Evolutionary conservation across 2,888 invertebrate species (phyloP).

Genomic region (Diachrysia chrysitis): DNA sequence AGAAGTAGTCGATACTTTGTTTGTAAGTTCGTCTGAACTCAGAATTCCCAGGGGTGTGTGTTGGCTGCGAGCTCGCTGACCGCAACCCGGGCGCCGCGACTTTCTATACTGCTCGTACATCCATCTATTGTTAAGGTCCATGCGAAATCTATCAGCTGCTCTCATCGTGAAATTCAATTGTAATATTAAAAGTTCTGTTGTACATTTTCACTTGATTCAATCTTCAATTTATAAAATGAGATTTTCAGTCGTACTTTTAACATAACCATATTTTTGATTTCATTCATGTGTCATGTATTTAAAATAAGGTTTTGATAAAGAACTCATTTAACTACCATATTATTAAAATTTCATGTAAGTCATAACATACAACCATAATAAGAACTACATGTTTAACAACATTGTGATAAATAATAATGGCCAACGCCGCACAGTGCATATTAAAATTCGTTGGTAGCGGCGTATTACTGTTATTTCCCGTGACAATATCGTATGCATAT

Average conservation of each 20-base stretch:
- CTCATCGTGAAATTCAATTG: slow-evolving; percentile 33
- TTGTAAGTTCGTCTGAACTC: slow-evolving; percentile 33
- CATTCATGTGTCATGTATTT: background rate
- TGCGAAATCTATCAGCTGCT: slow-evolving; percentile 58
- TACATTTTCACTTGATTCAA: background rate
- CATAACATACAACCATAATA: background rate
- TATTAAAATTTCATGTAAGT: background rate
- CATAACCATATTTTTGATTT: background rate
- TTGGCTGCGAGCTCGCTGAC: slow-evolving; percentile 43
- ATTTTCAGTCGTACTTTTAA: background rate
- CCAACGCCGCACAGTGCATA: background rate
- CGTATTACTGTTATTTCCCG: background rate
- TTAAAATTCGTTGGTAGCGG: background rate
- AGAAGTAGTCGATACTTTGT: slow-evolving; percentile 53
- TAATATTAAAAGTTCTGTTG: slow-evolving; percentile 19
- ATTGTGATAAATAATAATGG: background rate
- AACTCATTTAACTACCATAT: no score
- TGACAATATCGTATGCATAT: background rate
- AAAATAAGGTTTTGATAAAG: no score
- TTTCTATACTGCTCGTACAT: slow-evolving; percentile 18
- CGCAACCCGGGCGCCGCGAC: slow-evolving; percentile 48
- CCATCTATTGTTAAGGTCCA: slow-evolving; percentile 34
- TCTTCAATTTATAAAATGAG: background rate
- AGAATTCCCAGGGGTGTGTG: slow-evolving; percentile 50
- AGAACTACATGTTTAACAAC: background rate